Conservation (phyloP, 2,113 vertebrate genomes). For the Galemys pyrenaicus region DNA sequence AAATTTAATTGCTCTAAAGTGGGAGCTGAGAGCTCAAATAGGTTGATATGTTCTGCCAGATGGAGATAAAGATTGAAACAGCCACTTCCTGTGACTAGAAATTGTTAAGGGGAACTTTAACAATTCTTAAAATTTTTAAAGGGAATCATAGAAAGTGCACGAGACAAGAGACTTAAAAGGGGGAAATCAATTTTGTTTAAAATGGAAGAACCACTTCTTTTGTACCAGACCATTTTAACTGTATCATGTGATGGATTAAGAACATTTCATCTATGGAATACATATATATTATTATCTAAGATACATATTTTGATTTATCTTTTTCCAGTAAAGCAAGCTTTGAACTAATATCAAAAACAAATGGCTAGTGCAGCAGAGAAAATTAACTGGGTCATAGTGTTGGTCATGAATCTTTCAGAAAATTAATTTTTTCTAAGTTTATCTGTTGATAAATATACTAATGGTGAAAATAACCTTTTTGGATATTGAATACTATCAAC, state of each 20-base stretch:
- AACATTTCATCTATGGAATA: neutral
- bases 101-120: slow-evolving; percentile 45
- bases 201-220: neutral
- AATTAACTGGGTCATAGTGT: neutral
- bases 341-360: neutral
- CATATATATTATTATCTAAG: neutral
- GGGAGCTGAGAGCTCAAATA: slow-evolving; percentile 68
- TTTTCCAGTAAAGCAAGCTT: neutral
- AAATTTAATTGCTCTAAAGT: slow-evolving; percentile 31
- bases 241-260: neutral
- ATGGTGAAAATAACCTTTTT: neutral
- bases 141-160: slow-evolving; percentile 14
- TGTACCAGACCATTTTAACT: neutral
- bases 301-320: neutral
- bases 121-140: too few species aligned
- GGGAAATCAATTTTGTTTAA: neutral
- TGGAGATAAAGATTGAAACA: slow-evolving; percentile 75
- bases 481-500: neutral
- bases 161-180: neutral
- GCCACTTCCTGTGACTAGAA: slow-evolving; percentile 88
- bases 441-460: neutral
- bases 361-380: neutral
- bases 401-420: neutral
- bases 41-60: slow-evolving; percentile 71
- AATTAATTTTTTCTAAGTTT: neutral